Percentiles rank a stretch among this genome's conserved stretches.
Evolutionary conservation across 2,888 invertebrate species (phyloP).

Genomic region (Germaria angustata): DNA sequence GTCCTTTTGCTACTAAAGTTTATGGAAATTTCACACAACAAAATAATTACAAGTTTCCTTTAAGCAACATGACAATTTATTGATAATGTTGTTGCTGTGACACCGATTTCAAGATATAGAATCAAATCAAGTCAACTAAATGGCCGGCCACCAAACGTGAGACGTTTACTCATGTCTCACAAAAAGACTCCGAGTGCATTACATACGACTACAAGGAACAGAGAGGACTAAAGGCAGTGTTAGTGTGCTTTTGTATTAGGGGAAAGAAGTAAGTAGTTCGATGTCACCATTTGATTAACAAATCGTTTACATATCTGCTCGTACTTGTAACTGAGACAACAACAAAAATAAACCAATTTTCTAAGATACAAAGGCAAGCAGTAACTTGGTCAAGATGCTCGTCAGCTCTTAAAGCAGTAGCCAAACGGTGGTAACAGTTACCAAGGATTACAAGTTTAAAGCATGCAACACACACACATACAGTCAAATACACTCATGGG

Average conservation of each 20-base stretch:
- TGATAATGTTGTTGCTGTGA: constrained; percentile 52
- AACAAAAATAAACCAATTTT: constrained; percentile 16
- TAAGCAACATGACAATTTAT: constrained; percentile 47
- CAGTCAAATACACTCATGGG: neutral
- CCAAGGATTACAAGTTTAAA: constrained; percentile 64
- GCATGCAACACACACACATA: constrained; percentile 18
- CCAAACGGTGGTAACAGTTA: constrained; percentile 36
- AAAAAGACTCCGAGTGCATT: neutral
- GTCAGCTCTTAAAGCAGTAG: constrained; percentile 20
- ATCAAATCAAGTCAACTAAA: constrained; percentile 30
- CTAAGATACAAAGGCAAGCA: constrained; percentile 1
- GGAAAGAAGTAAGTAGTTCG: constrained; percentile 6
- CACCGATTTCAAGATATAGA: constrained; percentile 59
- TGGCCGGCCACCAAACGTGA: constrained; percentile 58
- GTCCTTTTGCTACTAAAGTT: too few species aligned
- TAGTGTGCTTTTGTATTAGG: neutral
- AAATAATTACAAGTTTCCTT: constrained; percentile 44
- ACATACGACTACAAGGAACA: constrained; percentile 9
- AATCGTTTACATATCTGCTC: constrained; percentile 70
- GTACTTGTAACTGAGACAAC: neutral
- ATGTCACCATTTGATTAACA: constrained; percentile 78
- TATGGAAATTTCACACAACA: constrained; percentile 15
- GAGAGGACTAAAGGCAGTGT: neutral
- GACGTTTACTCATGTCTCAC: neutral
- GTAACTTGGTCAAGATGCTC: constrained; percentile 39